Percentiles rank a stretch among this genome's conserved stretches.
phyloP scores from a whole-genome alignment of 1,140 invertebrate genomes.

The Formica exsecta region DNA sequence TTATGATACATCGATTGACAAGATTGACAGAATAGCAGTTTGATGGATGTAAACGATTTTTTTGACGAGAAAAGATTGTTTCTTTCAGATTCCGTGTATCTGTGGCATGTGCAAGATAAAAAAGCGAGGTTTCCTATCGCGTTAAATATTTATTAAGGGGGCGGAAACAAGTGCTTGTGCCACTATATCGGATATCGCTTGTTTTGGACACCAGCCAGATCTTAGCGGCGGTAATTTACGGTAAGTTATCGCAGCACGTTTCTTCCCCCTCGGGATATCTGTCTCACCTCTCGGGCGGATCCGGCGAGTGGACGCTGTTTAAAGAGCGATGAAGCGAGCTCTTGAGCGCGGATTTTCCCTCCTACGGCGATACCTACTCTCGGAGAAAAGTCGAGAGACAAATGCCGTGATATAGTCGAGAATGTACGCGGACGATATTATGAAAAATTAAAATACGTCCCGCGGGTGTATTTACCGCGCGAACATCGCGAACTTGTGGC shows the following conservation, averaged over 20 bases:
- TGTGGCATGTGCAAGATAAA: neutral
- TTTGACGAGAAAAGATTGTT: neutral
- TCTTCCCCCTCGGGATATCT: conserved; percentile 34
- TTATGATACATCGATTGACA: neutral
- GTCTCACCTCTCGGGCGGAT: conserved; percentile 4
- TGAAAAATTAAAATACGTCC: conserved; percentile 59
- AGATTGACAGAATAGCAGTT: neutral
- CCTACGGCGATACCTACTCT: neutral
- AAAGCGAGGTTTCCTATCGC: conserved; percentile 10
- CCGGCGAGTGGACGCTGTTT: conserved; percentile 3
- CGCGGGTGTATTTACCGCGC: conserved; percentile 27
- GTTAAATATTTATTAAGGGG: conserved; percentile 43
- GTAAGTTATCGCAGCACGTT: conserved; percentile 68
- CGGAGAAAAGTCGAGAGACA: conserved; percentile 12
- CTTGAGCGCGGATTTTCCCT: conserved; percentile 22
- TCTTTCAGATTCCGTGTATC: neutral
- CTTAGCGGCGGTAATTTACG: conserved; percentile 79
- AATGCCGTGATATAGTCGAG: neutral
- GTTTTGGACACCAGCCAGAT: conserved; percentile 79
- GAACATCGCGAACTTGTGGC: neutral
- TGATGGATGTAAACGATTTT: neutral
- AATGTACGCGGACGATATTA: conserved; percentile 19
- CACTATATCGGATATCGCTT: conserved; percentile 77
- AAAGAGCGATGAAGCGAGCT: conserved; percentile 28
- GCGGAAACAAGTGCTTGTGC: conserved; percentile 52